These are phyloP conservation scores for Aporophyla nigra DNA, from an alignment of 2,888 invertebrate genomes.

Conservation along the genomic window DNA sequence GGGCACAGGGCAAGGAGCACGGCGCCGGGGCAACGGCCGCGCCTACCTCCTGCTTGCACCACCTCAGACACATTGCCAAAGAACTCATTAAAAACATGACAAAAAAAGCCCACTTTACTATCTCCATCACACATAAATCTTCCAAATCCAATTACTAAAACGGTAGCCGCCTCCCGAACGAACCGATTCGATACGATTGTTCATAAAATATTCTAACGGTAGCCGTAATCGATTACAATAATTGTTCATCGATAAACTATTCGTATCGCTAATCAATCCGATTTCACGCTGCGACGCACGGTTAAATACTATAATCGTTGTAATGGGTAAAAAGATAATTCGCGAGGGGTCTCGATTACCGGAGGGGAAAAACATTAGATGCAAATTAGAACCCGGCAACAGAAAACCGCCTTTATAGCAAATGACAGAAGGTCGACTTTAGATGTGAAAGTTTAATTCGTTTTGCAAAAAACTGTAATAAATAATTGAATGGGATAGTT, in stretches of 20 bases:
- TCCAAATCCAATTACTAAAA: constrained; percentile 71
- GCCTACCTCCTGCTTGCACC: constrained; percentile 4
- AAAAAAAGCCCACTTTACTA: constrained; percentile 41
- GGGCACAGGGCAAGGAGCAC: constrained; percentile 23
- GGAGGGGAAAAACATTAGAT: constrained; percentile 57
- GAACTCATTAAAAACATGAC: constrained; percentile 52
- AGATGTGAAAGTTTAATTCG: constrained; percentile 7
- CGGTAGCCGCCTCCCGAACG: constrained; percentile 82
- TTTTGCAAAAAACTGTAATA: constrained; percentile 61
- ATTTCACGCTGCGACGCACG: constrained; percentile 84
- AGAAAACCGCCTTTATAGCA: constrained; percentile 60
- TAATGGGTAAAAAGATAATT: constrained; percentile 86
- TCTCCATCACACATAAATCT: constrained; percentile 62
- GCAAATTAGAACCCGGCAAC: constrained; percentile 68
- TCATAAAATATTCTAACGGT: constrained; percentile 75
- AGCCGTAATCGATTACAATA: constrained; percentile 77
- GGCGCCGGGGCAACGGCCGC: constrained; percentile 33
- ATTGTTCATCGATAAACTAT: constrained; percentile 77
- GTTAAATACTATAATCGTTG: constrained; percentile 81
- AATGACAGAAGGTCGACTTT: constrained; percentile 39
- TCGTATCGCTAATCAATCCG: constrained; percentile 83
- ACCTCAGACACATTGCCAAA: constrained; percentile 39
- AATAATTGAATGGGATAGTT: constrained; percentile 74
- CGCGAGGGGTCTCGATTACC: constrained; percentile 70
- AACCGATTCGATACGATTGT: constrained; percentile 81